phyloP scores from a whole-genome alignment of 2,888 invertebrate genomes.

The Gasteruption jaculator region DNA sequence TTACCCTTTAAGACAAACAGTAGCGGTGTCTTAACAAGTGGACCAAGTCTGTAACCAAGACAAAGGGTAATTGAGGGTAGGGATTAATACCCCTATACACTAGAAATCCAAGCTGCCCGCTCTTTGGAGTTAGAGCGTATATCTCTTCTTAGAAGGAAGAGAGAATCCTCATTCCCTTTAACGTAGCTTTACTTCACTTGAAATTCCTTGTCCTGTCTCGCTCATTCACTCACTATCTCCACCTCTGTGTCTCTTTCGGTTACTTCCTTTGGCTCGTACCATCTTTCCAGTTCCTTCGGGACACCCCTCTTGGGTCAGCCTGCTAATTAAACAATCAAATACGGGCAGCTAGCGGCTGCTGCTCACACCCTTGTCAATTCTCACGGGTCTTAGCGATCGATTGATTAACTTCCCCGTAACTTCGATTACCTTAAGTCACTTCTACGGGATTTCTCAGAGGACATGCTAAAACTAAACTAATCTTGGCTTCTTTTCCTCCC shows the following conservation, averaged over 20 bases:
- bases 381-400: conserved; percentile 40
- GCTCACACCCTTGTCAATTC: conserved; percentile 30
- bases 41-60: conserved; percentile 53
- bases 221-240: conserved; percentile 15
- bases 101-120: conserved; percentile 42
- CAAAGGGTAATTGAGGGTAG: conserved; percentile 53
- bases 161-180: too few species aligned
- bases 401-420: conserved; percentile 41
- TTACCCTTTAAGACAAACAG: conserved; percentile 51
- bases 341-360: conserved; percentile 41
- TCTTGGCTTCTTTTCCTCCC: too few species aligned
- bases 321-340: conserved; percentile 53
- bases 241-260: conserved; percentile 19
- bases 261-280: not conserved
- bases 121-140: conserved; percentile 39
- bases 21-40: conserved; percentile 53
- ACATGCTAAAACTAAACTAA: too few species aligned
- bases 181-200: too few species aligned
- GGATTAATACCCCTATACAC: conserved; percentile 53
- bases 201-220: conserved; percentile 19
- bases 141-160: conserved; percentile 31
- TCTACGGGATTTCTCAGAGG: too few species aligned
- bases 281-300: conserved; percentile 26
- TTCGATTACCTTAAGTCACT: conserved; percentile 43
- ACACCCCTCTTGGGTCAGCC: conserved; percentile 42